Evolutionary conservation across 37 sponge, comb jelly and placozoan species (phyloP).

Genomic region (Bolinopsis microptera): DNA sequence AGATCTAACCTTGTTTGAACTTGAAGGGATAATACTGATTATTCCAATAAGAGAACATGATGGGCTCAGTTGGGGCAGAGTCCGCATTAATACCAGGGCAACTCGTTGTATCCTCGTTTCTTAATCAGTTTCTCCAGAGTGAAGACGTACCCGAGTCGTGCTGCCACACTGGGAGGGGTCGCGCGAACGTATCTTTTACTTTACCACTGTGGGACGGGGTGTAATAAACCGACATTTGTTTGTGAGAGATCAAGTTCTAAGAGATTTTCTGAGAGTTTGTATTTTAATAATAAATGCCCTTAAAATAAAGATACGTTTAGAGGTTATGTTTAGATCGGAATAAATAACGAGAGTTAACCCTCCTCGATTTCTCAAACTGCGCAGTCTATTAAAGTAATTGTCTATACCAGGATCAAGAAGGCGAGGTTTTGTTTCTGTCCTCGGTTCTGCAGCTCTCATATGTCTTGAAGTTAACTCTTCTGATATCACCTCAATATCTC

Average conservation of each 20-base stretch:
- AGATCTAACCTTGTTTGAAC: constrained; percentile 9
- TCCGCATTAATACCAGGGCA: not conserved
- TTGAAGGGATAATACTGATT: not conserved
- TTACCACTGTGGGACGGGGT: no score
- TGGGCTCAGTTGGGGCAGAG: constrained; percentile 13
- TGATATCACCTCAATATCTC: not conserved
- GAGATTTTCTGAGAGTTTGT: no score
- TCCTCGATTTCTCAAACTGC: no score
- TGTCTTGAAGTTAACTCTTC: not conserved
- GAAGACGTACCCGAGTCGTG: not conserved
- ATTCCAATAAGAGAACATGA: constrained; percentile 18
- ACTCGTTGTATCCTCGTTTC: not conserved
- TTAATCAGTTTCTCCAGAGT: not conserved
- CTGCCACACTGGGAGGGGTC: not conserved
- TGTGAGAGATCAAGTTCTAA: no score
- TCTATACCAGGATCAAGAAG: constrained; percentile 5
- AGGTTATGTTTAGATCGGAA: no score
- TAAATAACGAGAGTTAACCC: no score
- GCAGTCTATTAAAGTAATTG: no score
- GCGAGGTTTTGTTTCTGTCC: not conserved
- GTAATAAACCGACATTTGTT: no score
- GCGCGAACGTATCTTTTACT: not conserved
- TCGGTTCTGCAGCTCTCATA: not conserved
- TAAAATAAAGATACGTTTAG: no score
- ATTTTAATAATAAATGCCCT: no score